These are phyloP conservation scores for Steatornis caripensis DNA, from an alignment of 2,113 vertebrate species.

Conservation along the genomic window DNA sequence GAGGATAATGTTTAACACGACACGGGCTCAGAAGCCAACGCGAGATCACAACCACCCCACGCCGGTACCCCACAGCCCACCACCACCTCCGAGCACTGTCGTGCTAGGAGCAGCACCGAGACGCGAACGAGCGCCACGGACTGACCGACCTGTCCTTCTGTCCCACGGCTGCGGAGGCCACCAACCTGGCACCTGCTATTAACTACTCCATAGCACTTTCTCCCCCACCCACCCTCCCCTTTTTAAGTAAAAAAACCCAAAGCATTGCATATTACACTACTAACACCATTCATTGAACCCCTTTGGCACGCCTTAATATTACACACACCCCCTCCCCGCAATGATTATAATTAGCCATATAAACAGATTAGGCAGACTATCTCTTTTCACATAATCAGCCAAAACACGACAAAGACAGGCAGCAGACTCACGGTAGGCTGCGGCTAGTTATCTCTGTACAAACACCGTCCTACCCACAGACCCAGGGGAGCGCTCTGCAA, in stretches of 20 bases:
- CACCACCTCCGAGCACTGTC: accelerated
- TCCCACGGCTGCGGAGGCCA: no score
- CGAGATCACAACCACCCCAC: background rate
- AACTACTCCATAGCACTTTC: accelerated
- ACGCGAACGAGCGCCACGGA: accelerated
- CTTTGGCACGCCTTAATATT: accelerated
- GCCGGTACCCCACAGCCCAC: background rate
- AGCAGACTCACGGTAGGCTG: accelerated
- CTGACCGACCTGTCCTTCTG: accelerated
- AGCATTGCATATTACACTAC: accelerated
- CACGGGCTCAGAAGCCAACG: accelerated
- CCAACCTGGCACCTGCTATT: accelerated
- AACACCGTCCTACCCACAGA: accelerated
- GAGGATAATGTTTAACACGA: background rate
- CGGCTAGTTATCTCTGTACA: accelerated
- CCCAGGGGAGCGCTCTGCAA: accelerated
- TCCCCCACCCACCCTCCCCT: no score
- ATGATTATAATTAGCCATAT: accelerated
- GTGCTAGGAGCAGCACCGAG: background rate
- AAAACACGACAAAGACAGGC: accelerated
- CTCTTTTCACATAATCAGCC: background rate
- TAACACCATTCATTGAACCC: background rate
- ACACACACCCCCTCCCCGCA: accelerated
- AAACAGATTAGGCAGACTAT: accelerated
- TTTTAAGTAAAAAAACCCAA: background rate